Conservation (phyloP, 2,888 invertebrate genomes). For the Beris chalybata region DNA sequence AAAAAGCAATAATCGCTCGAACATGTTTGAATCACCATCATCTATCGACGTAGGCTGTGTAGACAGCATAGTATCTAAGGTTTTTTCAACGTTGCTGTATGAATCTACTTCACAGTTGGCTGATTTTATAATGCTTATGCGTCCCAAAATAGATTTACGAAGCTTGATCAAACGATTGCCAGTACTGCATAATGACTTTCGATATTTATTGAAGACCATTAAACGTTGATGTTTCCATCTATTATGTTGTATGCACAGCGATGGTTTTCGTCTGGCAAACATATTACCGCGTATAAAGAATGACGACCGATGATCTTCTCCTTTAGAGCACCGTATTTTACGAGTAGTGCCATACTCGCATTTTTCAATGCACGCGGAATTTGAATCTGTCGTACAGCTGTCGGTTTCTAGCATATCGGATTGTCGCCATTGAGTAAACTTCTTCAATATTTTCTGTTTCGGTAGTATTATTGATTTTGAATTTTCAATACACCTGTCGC, state of each 20-base stretch:
- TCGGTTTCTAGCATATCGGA: slow-evolving; percentile 25
- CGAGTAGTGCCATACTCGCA: background rate
- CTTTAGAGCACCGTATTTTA: slow-evolving; percentile 9
- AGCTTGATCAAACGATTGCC: slow-evolving; percentile 26
- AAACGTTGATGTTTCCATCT: slow-evolving; percentile 44
- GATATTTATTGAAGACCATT: slow-evolving; percentile 43
- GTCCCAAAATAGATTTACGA: slow-evolving; percentile 24
- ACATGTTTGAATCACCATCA: slow-evolving; percentile 34
- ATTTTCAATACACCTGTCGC: background rate
- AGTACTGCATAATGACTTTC: slow-evolving; percentile 35
- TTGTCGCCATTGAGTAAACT: slow-evolving; percentile 34
- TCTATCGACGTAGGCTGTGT: slow-evolving; percentile 9
- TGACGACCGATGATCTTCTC: slow-evolving; percentile 40
- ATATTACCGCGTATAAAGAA: slow-evolving; percentile 44
- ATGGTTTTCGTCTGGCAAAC: slow-evolving; percentile 43
- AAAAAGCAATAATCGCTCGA: slow-evolving; percentile 46
- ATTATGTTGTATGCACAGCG: slow-evolving; percentile 38
- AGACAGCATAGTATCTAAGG: background rate
- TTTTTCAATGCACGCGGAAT: slow-evolving; percentile 35
- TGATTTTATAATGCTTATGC: slow-evolving; percentile 8
- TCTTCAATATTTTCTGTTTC: too few species aligned
- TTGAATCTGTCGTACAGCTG: slow-evolving; percentile 37
- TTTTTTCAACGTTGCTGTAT: too few species aligned
- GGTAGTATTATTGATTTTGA: background rate
- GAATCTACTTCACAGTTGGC: background rate